Conservation (phyloP, 2,797 vertebrate species). For the Halcyon smyrnensis region DNA sequence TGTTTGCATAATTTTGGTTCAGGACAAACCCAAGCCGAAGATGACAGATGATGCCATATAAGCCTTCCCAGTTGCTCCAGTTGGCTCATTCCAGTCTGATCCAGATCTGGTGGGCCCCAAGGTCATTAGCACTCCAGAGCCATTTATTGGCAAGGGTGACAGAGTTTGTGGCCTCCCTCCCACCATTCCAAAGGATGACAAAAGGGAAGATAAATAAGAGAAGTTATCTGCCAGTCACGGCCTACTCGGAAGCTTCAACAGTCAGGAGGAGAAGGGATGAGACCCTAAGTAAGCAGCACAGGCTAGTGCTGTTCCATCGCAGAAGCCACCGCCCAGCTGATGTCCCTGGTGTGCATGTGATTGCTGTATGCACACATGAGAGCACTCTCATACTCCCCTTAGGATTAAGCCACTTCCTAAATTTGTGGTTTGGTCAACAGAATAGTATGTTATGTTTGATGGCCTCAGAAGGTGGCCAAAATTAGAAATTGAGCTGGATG, state of each 20-base stretch:
- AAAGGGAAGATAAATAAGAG: background rate
- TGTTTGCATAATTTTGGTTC: slow-evolving; percentile 23
- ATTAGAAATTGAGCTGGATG: slow-evolving; percentile 1
- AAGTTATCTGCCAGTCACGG: background rate
- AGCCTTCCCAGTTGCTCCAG: slow-evolving; percentile 21
- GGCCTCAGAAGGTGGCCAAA: slow-evolving; percentile 25
- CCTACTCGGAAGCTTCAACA: background rate
- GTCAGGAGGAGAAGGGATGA: background rate
- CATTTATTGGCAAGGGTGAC: background rate
- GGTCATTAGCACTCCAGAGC: background rate
- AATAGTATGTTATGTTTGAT: background rate
- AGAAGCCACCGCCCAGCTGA: background rate
- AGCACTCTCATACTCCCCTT: slow-evolving; percentile 1
- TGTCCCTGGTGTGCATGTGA: background rate
- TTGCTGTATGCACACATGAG: background rate
- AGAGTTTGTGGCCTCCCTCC: background rate
- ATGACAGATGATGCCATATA: slow-evolving; percentile 1
- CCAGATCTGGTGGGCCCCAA: background rate
- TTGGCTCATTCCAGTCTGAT: slow-evolving; percentile 34
- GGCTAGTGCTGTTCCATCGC: background rate
- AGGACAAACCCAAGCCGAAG: background rate
- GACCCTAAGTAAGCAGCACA: background rate
- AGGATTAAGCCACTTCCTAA: slow-evolving; percentile 56
- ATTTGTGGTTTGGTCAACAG: slow-evolving; percentile 32
- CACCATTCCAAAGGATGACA: background rate